phyloP scores from a whole-genome alignment of 2,113 vertebrate species.

The Stictonetta naevosa region DNA sequence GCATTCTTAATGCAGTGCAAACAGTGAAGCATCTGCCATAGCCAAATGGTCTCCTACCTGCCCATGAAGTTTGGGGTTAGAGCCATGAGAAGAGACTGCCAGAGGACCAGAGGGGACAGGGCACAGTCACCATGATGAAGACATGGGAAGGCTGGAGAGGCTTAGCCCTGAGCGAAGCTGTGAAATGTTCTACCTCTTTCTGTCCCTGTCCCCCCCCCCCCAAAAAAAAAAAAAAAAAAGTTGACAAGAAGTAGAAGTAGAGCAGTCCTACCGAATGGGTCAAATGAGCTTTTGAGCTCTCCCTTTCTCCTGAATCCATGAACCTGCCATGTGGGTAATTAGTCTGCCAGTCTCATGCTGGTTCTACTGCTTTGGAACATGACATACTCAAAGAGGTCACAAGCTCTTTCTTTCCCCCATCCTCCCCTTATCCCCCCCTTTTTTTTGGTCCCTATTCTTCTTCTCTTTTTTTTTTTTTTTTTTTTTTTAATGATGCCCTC shows the following conservation, averaged over 20 bases:
- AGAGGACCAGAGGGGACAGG: background rate
- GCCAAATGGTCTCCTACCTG: background rate
- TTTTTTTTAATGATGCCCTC: constrained; percentile 55
- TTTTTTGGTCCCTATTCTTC: background rate
- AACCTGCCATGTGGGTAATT: background rate
- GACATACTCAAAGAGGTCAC: constrained; percentile 17
- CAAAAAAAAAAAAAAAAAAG: background rate
- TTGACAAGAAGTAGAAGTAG: background rate
- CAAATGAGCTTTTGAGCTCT: background rate
- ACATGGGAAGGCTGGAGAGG: background rate
- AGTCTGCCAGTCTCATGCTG: constrained; percentile 1
- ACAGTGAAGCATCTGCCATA: background rate
- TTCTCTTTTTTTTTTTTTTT: background rate
- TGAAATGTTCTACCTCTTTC: background rate
- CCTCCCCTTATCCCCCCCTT: background rate
- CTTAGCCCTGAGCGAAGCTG: background rate
- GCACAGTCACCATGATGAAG: background rate
- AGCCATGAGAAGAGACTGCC: background rate
- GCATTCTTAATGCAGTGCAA: background rate
- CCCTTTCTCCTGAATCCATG: background rate
- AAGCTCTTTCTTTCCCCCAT: constrained; percentile 13
- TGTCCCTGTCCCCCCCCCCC: background rate
- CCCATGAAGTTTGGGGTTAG: background rate
- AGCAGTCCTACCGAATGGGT: background rate
- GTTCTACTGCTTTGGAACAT: background rate